Conservation (phyloP, 2,113 vertebrate genomes). For the Ia io region DNA sequence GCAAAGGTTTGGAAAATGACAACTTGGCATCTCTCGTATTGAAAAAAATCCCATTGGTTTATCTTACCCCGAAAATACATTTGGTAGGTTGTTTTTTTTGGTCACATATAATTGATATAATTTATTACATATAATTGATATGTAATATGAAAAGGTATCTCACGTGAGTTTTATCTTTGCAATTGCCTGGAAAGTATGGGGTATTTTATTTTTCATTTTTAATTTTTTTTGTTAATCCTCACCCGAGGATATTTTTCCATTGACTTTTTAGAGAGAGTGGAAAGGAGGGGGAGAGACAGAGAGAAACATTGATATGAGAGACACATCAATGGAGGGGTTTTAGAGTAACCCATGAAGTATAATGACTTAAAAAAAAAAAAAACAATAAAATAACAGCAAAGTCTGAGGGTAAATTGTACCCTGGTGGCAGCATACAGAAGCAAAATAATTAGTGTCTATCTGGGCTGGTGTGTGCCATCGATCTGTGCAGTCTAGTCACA, state of each 20-base stretch:
- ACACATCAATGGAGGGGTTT: background rate
- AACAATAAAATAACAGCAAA: conserved; percentile 14
- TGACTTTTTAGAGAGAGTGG: no score
- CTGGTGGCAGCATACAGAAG: background rate
- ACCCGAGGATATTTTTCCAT: no score
- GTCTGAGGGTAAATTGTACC: conserved; percentile 21
- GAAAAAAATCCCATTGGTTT: background rate
- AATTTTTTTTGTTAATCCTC: no score
- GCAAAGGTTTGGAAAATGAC: background rate
- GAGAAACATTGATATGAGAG: no score
- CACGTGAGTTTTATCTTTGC: conserved; percentile 20
- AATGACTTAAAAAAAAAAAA: conserved; percentile 8
- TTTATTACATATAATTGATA: background rate
- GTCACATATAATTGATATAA: background rate
- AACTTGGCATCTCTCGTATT: background rate
- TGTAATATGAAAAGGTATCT: background rate
- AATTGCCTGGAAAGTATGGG: background rate
- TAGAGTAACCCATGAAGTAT: conserved; percentile 14
- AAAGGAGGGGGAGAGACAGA: no score
- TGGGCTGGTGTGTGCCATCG: background rate
- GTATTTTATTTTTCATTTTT: background rate
- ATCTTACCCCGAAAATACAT: background rate
- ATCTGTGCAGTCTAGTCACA: background rate
- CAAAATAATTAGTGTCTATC: background rate
- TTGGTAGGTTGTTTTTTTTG: background rate